phyloP scores from a whole-genome alignment of 2,113 vertebrate species.

The Callaeas wilsoni region DNA sequence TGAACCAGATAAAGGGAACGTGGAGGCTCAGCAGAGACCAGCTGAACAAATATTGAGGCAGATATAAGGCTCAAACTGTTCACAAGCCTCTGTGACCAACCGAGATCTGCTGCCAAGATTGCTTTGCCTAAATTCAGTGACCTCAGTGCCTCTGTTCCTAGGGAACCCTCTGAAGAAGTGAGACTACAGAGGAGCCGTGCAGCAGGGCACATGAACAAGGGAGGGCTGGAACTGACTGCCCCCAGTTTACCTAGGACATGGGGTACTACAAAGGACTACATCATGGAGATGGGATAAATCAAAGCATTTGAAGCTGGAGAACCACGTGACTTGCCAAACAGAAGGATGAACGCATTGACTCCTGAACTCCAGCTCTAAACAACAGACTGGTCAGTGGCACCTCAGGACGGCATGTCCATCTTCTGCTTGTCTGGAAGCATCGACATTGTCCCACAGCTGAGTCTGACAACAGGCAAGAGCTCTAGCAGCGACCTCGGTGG shows the following conservation, averaged over 20 bases:
- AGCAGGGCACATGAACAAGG: not conserved
- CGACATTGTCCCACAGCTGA: not conserved
- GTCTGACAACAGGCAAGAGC: not conserved
- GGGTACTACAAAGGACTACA: not conserved
- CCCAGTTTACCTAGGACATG: not conserved
- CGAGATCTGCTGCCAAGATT: not conserved
- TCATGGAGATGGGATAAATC: not conserved
- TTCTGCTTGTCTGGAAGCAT: not conserved
- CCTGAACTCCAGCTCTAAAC: not conserved
- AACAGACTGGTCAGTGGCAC: not conserved
- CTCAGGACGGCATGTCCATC: not conserved
- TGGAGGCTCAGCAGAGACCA: not conserved
- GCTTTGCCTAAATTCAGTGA: not conserved
- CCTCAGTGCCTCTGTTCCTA: not conserved
- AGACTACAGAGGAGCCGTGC: not conserved
- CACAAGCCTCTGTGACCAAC: not conserved
- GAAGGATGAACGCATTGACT: not conserved
- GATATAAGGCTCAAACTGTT: not conserved
- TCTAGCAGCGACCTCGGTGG: not conserved
- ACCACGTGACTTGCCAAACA: not conserved
- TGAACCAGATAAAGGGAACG: accelerated
- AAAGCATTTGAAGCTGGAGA: not conserved
- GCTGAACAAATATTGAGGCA: not conserved
- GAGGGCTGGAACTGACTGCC: not conserved
- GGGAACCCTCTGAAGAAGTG: not conserved